A percentile compares a stretch with the other conserved stretches of the same genome.
phyloP scores from a whole-genome alignment of 2,888 invertebrate species.

The Callinectes sapidus region DNA sequence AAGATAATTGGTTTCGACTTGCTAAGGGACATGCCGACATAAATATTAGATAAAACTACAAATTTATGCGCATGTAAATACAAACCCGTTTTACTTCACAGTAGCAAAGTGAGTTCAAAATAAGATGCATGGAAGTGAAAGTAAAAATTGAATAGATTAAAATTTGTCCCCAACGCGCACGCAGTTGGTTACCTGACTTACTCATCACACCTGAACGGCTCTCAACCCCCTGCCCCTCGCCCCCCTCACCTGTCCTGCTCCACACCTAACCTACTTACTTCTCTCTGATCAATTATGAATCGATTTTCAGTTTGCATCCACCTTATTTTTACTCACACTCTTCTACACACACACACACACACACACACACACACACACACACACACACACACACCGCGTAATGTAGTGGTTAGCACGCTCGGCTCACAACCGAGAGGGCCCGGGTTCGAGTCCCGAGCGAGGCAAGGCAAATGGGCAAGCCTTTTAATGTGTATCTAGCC shows the following conservation, averaged over 20 bases:
- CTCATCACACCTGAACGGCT: slow-evolving; percentile 14
- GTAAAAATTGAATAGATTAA: neutral
- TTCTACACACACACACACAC: neutral
- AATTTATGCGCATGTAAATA: neutral
- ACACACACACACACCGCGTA: too few relatives aligned
- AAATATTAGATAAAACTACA: neutral
- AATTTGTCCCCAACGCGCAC: neutral
- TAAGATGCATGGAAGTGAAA: neutral
- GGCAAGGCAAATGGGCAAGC: too few relatives aligned
- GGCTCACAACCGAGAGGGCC: too few relatives aligned
- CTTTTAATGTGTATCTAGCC: too few relatives aligned
- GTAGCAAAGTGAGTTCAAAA: neutral
- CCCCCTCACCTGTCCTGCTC: neutral
- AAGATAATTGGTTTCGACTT: neutral
- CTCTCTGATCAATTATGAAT: neutral
- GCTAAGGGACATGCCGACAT: neutral
- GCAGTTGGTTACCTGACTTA: neutral
- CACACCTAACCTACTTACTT: slow-evolving; percentile 9
- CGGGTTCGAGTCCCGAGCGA: too few relatives aligned
- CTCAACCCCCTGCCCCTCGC: too few relatives aligned
- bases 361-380: slow-evolving; percentile 16
- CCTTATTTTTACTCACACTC: neutral
- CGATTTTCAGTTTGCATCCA: neutral
- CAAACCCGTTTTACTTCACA: neutral
- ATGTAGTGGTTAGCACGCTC: too few relatives aligned